Evolutionary conservation across 2,113 vertebrate genomes (phyloP), one percentile per base, ranked within the genome.

Genomic region (Ictalurus furcatus): DNA sequence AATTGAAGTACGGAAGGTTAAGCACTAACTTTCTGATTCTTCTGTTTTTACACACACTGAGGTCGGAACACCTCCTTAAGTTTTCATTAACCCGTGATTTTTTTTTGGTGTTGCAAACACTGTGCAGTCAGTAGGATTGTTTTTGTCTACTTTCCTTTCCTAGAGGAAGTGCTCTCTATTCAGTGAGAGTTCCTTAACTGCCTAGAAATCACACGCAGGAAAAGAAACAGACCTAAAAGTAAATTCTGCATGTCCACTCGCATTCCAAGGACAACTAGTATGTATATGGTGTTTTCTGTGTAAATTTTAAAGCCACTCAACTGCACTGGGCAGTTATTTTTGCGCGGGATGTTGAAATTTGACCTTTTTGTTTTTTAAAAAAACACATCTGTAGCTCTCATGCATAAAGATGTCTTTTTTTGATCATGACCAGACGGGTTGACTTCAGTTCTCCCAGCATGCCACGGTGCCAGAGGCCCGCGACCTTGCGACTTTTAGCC

Each of bases 151-250:
- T 63, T 85, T 85, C 19, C 85, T 58, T 89, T 80, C 63, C 40
- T 65, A 58, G 63, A 87, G 85, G 71, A 87, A 89, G 71, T 78
- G 61, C 71, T 79, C 21, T 89, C 67, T 76, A 59, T 84, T 89
- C 73, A 91, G 25, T 59, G 58, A 85, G 76, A 52, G 59, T 91
- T 89, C 40, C 48, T 84, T 16, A 81, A 73, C 80, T 61, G 21
- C 81, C 54, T 73, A 54, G 71, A 80, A 87, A 89, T 56, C 52
- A 21, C 48, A 84, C 5, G 23, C 59, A 87, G 85, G 59, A 34
- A 88, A 76, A 78, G 21, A n/a, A 84, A 82, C 52, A 28, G 30
- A 37, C 13, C 69, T 65, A n/a, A 87, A 84, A 87, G 34, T 87
- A 37, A 83, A 86, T 56, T 40, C 52, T 67, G 54, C 52, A 19